Evolutionary conservation across 2,888 invertebrate species (phyloP), one percentile per base, ranked within the genome.

Genomic region (Prenolepis imparis): DNA sequence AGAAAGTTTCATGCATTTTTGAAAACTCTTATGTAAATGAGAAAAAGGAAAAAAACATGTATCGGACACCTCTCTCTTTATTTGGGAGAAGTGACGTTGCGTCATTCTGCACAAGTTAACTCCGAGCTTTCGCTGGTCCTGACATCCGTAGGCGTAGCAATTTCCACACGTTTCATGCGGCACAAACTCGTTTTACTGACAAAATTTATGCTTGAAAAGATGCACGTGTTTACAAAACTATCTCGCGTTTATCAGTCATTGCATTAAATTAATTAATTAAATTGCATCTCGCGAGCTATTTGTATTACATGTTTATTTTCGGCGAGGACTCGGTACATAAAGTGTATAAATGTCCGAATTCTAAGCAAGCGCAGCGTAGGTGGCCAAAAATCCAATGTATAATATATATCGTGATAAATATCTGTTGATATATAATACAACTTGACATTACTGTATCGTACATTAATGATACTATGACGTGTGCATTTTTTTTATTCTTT

Each of bases 201-300:
- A 15, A 77, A 77, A n/a, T 77, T 64, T 21, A 64, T 21, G 48
- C 67, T 18, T 12, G 75, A 18, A 24, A n/a, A 52, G 24, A 39
- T n/a, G 21, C 28, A n/a, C 39, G 5, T n/a, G 66, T 75, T 75
- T n/a, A 12, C 32, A 44, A 63, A 63, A 61, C 32, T 32, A 74
- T n/a, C 28, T 44, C 61, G 15, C 21, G 32, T 74, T 74, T 32
- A 44, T 32, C 63, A 28, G 15, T 48, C 12, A 18, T 32, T 5
- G 48, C 28, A 67, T 55, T 55, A 55, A 67, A 67, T 52, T 66
- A 66, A 75, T 52, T 8, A 52, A 52, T 52, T 52, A 52, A 52
- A 52, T 52, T 52, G 36, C 18, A 36, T 3, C 24, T 52, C 52
- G 1, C 52, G n/a, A 66, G n/a, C 63, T 36, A 24, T 18, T 48